phyloP scores from a whole-genome alignment of 2,888 invertebrate genomes.

The Conistra vaccinii region DNA sequence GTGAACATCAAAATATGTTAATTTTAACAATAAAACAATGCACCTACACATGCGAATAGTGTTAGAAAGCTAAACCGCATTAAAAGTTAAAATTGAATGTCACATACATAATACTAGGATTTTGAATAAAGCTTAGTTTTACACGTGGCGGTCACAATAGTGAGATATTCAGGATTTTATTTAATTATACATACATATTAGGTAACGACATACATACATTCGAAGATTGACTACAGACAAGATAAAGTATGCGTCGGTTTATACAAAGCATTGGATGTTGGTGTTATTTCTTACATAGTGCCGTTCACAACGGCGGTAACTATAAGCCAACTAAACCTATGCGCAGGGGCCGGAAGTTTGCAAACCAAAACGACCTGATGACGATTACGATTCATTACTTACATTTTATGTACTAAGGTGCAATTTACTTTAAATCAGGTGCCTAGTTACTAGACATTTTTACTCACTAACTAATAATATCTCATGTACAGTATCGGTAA shows the following conservation, averaged over 20 bases:
- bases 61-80: constrained; percentile 77
- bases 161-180: constrained; percentile 66
- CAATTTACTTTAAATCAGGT: constrained; percentile 77
- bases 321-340: constrained; percentile 80
- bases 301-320: constrained; percentile 85
- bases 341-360: constrained; percentile 70
- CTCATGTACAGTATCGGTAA: constrained; percentile 83
- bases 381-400: constrained; percentile 66
- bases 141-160: constrained; percentile 60
- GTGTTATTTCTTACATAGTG: constrained; percentile 87
- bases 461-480: constrained; percentile 84
- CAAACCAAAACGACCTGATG: constrained; percentile 76
- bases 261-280: constrained; percentile 83
- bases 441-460: constrained; percentile 71
- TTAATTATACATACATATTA: constrained; percentile 76
- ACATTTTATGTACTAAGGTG: constrained; percentile 78
- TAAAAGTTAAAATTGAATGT: constrained; percentile 64
- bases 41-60: constrained; percentile 84
- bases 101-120: constrained; percentile 63
- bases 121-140: constrained; percentile 70
- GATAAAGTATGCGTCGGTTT: constrained; percentile 75
- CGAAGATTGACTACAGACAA: constrained; percentile 73
- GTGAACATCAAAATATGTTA: constrained; percentile 83
- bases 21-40: constrained; percentile 83
- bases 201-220: constrained; percentile 72